Percentiles rank a stretch among this genome's conserved stretches.
phyloP scores from a whole-genome alignment of 2,797 vertebrate genomes.

The Poeciliopsis paucimaculata region DNA sequence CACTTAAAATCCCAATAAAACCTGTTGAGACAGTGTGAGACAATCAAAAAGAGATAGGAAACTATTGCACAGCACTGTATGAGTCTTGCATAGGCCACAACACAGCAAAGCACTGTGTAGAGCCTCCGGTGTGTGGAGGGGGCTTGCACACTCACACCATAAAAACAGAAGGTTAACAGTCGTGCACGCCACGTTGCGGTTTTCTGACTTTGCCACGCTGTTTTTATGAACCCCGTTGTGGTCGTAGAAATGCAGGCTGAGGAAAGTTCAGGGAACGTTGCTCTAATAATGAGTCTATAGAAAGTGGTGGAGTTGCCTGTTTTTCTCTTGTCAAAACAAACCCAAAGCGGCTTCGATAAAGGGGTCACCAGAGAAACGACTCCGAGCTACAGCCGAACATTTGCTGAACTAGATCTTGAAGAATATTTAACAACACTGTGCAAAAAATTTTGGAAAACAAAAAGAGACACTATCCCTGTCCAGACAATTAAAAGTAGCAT shows the following conservation, averaged over 20 bases:
- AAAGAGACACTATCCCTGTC: neutral
- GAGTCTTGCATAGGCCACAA: conserved; percentile 20
- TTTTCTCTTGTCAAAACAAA: conserved; percentile 69
- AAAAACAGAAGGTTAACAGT: conserved; percentile 29
- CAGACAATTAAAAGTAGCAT: conserved; percentile 7
- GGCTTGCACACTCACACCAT: conserved; percentile 7
- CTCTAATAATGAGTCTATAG: conserved; percentile 77
- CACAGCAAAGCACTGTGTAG: conserved; percentile 47
- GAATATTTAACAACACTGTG: conserved; percentile 25
- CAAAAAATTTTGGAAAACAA: conserved; percentile 4
- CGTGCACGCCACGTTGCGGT: conserved; percentile 42
- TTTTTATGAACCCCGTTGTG: conserved; percentile 76
- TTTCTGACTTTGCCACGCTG: conserved; percentile 63
- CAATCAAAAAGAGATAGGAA: neutral
- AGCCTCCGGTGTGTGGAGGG: conserved; percentile 26
- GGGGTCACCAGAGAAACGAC: conserved; percentile 57
- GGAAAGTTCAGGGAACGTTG: conserved; percentile 61
- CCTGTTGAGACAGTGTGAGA: neutral
- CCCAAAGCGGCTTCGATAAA: conserved; percentile 48
- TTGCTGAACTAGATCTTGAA: conserved; percentile 18
- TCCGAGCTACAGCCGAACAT: conserved; percentile 18
- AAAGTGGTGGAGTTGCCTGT: conserved; percentile 67
- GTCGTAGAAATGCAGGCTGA: conserved; percentile 61
- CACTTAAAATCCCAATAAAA: neutral
- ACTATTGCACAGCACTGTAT: neutral